These are phyloP conservation scores for Gobiocypris rarus DNA, from an alignment of 2,113 vertebrate species.

Conservation along the genomic window DNA sequence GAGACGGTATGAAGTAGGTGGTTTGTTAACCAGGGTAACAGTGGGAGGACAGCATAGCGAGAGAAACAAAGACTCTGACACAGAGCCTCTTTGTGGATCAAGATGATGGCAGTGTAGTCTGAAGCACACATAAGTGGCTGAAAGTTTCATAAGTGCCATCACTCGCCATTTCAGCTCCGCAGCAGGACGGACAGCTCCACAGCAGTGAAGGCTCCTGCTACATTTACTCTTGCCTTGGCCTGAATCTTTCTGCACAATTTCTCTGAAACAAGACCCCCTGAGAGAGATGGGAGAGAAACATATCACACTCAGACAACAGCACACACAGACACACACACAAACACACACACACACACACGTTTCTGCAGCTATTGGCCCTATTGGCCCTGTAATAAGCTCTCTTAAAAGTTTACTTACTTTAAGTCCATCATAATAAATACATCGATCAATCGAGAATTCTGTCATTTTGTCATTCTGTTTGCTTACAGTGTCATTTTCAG, in stretches of 20 bases:
- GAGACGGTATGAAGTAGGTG: conserved; percentile 12
- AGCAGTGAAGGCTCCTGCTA: conserved; percentile 26
- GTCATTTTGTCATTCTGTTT: neutral
- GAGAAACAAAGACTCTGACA: neutral
- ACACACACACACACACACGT: neutral
- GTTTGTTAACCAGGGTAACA: conserved; percentile 35
- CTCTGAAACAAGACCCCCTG: conserved; percentile 38
- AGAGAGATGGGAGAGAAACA: conserved; percentile 28
- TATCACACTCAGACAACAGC: neutral
- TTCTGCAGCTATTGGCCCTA: conserved; percentile 4
- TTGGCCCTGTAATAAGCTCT: neutral
- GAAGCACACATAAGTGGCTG: neutral
- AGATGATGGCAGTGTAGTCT: conserved; percentile 16
- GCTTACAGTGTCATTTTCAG: neutral
- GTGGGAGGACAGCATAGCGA: neutral
- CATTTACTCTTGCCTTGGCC: neutral
- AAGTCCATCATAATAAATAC: too few species aligned
- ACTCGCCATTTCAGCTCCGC: conserved; percentile 46
- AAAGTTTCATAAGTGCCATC: conserved; percentile 18
- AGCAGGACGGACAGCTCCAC: conserved; percentile 25
- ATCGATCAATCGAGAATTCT: too few species aligned
- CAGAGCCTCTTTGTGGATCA: conserved; percentile 11
- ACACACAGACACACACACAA: neutral
- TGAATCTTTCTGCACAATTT: conserved; percentile 39
- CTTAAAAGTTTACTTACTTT: neutral